Percentiles rank a stretch among this genome's conserved stretches.
Evolutionary conservation across 2,113 vertebrate genomes (phyloP).

Genomic region (Notarius lentiginosus): DNA sequence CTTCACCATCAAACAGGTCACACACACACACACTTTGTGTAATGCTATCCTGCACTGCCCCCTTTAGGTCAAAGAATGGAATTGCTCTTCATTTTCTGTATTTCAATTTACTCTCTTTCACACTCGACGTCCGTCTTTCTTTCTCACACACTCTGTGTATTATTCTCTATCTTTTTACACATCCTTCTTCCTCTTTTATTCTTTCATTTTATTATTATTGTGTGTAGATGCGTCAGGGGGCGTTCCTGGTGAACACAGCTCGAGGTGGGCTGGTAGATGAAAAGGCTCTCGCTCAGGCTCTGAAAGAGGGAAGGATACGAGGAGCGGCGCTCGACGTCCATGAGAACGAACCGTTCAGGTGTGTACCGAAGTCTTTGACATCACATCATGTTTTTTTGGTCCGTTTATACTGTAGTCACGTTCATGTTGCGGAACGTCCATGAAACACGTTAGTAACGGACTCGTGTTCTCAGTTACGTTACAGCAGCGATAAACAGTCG

Average conservation of each 20-base stretch:
- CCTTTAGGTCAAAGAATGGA: constrained; percentile 57
- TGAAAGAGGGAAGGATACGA: constrained; percentile 97
- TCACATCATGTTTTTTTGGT: not conserved
- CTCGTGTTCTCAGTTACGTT: not conserved
- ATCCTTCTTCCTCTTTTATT: not conserved
- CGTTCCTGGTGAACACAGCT: constrained; percentile 94
- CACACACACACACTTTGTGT: not conserved
- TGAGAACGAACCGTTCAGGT: constrained; percentile 94
- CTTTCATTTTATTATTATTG: not conserved
- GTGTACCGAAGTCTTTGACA: constrained; percentile 20
- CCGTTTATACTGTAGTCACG: not conserved
- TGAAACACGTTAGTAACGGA: not conserved
- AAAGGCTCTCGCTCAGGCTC: constrained; percentile 93
- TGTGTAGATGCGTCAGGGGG: constrained; percentile 93
- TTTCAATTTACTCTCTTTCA: not conserved
- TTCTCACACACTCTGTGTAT: constrained; percentile 32
- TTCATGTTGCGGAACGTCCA: not conserved
- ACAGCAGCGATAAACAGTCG: not conserved
- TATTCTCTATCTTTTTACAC: not conserved
- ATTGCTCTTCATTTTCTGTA: constrained; percentile 28
- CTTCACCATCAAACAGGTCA: constrained; percentile 99
- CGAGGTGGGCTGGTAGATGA: constrained; percentile 97
- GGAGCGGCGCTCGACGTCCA: constrained; percentile 95
- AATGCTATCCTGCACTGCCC: constrained; percentile 51
- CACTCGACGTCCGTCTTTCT: not conserved